phyloP scores from a whole-genome alignment of 2,888 invertebrate genomes.

The Sarcophaga subvicina region DNA sequence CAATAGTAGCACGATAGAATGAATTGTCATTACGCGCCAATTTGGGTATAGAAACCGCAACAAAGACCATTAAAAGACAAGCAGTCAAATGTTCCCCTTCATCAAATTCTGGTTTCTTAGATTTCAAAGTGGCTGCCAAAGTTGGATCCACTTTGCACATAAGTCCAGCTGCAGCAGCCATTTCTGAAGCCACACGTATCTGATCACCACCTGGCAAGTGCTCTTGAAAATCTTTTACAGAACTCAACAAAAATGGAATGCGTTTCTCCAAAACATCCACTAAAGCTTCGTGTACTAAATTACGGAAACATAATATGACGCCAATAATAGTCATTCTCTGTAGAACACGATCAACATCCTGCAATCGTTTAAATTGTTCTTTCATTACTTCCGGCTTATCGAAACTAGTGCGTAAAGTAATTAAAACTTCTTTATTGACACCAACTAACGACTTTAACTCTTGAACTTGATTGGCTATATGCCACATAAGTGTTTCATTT shows the following conservation, averaged over 20 bases:
- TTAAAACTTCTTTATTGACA: conserved; percentile 95
- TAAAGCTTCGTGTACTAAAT: conserved; percentile 96
- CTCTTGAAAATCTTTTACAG: conserved; percentile 96
- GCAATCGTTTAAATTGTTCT: conserved; percentile 94
- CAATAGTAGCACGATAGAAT: conserved; percentile 92
- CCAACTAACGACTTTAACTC: conserved; percentile 96
- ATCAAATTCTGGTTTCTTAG: conserved; percentile 93
- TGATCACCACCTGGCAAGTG: conserved; percentile 95
- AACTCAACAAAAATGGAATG: conserved; percentile 97
- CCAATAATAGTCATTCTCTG: conserved; percentile 99
- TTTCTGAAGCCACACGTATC: conserved; percentile 95
- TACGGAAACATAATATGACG: conserved; percentile 97
- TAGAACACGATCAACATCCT: conserved; percentile 96
- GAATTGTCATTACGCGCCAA: conserved; percentile 95
- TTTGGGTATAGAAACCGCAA: conserved; percentile 98
- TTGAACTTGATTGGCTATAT: conserved; percentile 98
- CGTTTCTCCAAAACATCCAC: conserved; percentile 96
- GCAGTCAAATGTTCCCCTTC: conserved; percentile 97
- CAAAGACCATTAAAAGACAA: conserved; percentile 98
- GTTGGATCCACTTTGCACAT: conserved; percentile 97
- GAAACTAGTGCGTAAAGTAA: conserved; percentile 95
- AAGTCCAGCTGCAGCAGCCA: conserved; percentile 98
- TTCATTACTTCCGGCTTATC: conserved; percentile 99
- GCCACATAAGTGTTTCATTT: conserved; percentile 99
- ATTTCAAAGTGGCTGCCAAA: conserved; percentile 93